A percentile compares a stretch with the other conserved stretches of the same genome.
Evolutionary conservation across 2,888 invertebrate species (phyloP).

Genomic region (Thereva unica): DNA sequence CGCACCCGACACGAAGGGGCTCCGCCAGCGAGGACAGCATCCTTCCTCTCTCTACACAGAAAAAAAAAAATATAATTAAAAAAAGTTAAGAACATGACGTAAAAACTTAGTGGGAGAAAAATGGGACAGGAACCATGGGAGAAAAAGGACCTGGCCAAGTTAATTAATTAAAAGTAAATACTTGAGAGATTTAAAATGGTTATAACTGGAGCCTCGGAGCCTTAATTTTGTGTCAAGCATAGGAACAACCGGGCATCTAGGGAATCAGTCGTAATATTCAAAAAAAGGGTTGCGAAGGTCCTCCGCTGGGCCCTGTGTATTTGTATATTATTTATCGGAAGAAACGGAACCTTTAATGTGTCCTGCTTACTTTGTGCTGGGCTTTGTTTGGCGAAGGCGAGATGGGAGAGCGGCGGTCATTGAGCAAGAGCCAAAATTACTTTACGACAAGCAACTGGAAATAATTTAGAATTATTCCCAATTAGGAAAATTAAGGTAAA

Average conservation of each 20-base stretch:
- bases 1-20: no score
- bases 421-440: no score
- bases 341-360: conserved; percentile 10
- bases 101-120: conserved; percentile 4
- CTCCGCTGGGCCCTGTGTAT: not conserved
- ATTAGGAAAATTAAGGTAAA: no score
- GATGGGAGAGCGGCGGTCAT: no score
- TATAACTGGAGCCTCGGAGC: conserved; percentile 22
- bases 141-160: conserved; percentile 26
- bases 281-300: conserved; percentile 15
- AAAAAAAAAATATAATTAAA: conserved; percentile 24
- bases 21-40: not conserved
- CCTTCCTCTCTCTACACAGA: conserved; percentile 2
- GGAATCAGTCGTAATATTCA: conserved; percentile 15
- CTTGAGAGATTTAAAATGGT: conserved; percentile 36
- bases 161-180: conserved; percentile 37
- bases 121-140: conserved; percentile 15
- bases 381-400: no score
- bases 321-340: conserved; percentile 24
- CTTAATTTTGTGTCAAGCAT: conserved; percentile 7
- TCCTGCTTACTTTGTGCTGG: conserved; percentile 13
- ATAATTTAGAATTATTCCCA: no score
- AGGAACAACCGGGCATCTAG: not conserved
- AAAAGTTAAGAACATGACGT: conserved; percentile 29
- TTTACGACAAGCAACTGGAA: no score